Evolutionary conservation across 2,113 vertebrate species (phyloP), one percentile per base, ranked within the genome.

Genomic region (Boulengerochromis microlepis): DNA sequence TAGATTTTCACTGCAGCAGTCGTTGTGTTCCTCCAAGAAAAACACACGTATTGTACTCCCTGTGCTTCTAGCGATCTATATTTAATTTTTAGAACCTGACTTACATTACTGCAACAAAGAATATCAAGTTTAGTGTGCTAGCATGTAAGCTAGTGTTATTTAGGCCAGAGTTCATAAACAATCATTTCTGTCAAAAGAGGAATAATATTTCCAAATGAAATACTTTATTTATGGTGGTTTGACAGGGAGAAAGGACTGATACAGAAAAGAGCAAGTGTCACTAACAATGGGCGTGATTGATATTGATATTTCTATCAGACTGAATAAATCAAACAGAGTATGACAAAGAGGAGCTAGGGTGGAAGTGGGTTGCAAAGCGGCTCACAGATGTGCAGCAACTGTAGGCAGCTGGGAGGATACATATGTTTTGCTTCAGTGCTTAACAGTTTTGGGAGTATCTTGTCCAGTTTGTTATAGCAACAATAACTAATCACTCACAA

Each of bases 121-220:
- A 31, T 76, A 76, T 50, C 42, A 50, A 8, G 42, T 52, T 78
- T 19, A 78, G 42, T 47, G 22, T 47, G 69, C 40, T 47, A 76
- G 3, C 40, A 29, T 19, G 69, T 0, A 47, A 76, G 15, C 22
- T 76, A 47, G 38, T 7, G 24, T 76, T 76, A 8, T 29, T 47
- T 76, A 74, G 57, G 9, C 19, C 57, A 18, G 40, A 18, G 40
- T 5, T 76, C 3, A 18, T 47, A 5, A 19, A 19, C 24, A 31
- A 78, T 26, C 0, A 6, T 78, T 78, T 78, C 7, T 0, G 45
- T 78, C 0, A 50, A n/a, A 78, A 19, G 0, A 31, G 26, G 74
- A 78, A 52, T n/a, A 29, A 47, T 47, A 5, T 50, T 76, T 78
- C 45, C 45, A 78, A 12, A 1, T 31, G 2, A 7, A 19, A 5